Base-by-base conservation (phyloP, 2,797 vertebrate species). In the Myoxocephalus aenaeus region DNA sequence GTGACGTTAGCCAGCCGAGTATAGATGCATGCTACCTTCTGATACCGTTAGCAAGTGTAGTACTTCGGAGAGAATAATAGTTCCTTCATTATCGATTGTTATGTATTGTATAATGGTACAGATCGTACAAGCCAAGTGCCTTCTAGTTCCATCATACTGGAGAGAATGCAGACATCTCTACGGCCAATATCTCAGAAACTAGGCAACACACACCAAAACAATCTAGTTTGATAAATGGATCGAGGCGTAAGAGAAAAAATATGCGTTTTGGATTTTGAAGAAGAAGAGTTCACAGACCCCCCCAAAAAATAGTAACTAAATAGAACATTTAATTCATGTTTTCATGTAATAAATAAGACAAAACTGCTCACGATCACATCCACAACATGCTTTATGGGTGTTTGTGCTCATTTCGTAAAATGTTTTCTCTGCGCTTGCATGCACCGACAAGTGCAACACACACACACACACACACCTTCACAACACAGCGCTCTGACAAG, bases 401-500 rank as follows among this genome's bases (percentile, higher is more conserved):
- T 34, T 73, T 70, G 53, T 53, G 25, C 36, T 64, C 7, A 62
- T 75, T 62, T 67, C 1, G 1, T n/a, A 64, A 82, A 73, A 79
- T 36, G 53, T 71, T 74, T 29, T 53, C 34, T 34, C 22, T 51
- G 50, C n/a, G 10, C 50, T 51, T 51, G n/a, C n/a, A 51, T 11
- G n/a, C 50, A 51, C 20, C 53, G 5, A 53, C 51, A 53, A 53
- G 11, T 53, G 22, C 58, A 63, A 81, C 62, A 70, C 67, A 70
- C 32, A 67, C 46, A 54, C 70, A 79, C 64, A 50, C 70, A 79
- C 65, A 77, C 15, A 53, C 40, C 64, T 56, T 50, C 57, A 65
- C 51, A 59, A 54, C 64, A n/a, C 53, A 51, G 25, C 38, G 69
- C 27, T 36, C 71, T 63, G 65, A 57, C 82, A 75, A 81, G 79